phyloP scores from a whole-genome alignment of 2,113 vertebrate genomes.

The Caranx ignobilis region DNA sequence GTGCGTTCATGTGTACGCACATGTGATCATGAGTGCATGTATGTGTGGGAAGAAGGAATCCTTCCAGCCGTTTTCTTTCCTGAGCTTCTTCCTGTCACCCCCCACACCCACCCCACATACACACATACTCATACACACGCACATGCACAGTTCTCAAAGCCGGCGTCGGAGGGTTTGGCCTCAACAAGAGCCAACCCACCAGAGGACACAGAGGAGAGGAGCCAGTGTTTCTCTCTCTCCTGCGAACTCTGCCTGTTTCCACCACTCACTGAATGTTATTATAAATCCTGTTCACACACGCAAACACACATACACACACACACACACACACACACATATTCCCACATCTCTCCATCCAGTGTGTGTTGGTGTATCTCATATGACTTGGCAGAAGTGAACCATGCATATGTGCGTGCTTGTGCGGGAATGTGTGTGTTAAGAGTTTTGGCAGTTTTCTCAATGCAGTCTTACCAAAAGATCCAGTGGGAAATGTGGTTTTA shows the following conservation, averaged over 20 bases:
- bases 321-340: conserved; percentile 47
- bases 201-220: conserved; percentile 62
- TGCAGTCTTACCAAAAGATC: conserved; percentile 68
- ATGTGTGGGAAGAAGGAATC: conserved; percentile 77
- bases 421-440: conserved; percentile 67
- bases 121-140: neutral
- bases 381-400: conserved; percentile 69
- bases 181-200: conserved; percentile 59
- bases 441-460: conserved; percentile 75
- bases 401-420: conserved; percentile 61
- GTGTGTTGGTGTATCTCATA: conserved; percentile 66
- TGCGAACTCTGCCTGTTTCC: conserved; percentile 52
- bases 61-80: conserved; percentile 75
- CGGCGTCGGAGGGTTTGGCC: conserved; percentile 71
- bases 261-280: conserved; percentile 50
- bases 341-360: conserved; percentile 56
- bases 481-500: conserved; percentile 75
- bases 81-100: conserved; percentile 70
- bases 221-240: conserved; percentile 59
- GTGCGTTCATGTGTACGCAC: conserved; percentile 58
- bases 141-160: conserved; percentile 51
- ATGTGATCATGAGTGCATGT: conserved; percentile 72
- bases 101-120: conserved; percentile 14
- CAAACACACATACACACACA: conserved; percentile 25
- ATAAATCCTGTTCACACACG: conserved; percentile 58